Base-by-base conservation (phyloP, 2,797 vertebrate genomes). In the Oreochromis grahami region DNA sequence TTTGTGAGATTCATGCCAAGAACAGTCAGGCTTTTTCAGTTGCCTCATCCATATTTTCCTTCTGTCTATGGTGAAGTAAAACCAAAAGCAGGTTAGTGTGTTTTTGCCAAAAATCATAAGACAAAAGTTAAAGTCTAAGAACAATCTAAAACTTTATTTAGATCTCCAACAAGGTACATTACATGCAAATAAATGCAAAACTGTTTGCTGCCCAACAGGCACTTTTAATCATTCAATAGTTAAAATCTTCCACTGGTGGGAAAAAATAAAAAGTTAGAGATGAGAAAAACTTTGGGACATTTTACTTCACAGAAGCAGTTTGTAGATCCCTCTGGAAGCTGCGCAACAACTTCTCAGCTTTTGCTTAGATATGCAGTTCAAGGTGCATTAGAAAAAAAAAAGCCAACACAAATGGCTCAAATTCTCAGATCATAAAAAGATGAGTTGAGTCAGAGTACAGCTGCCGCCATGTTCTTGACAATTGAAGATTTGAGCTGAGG, bases 401-500 rank as follows among this genome's bases (percentile, higher is more conserved):
- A 24, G 7, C n/a, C 63, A 65, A 14, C 1, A 68, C 21, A 45
- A 70, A 70, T 11, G 21, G 14, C 65, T 45, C 65, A 17, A 17
- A 26, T 70, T 45, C 38, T 45, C 5, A 45, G 65, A 26, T 17
- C 65, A 68, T 15, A 21, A 2, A 8, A 4, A 65, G 3, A 7
- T 10, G 5, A 7, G 3, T 4, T 93, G 81, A 95, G 8, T 72
- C 5, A 14, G 36, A 97, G 29, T 29, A 97, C 90, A 2, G 96
- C 72, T 1, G 94, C 93, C 5, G 98, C 97, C 50, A 98, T 91
- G 43, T 96, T 95, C 84, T 85, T 94, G 86, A 98, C 7, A 6
- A 94, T 1, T 0, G 90, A 24, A 0, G 96, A 91, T 78, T 93
- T 96, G 45, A 99, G 96, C 83, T 98, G 97, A 77, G 97, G 96